A percentile compares a stretch with the other conserved stretches of the same genome.
Evolutionary conservation across 92 coral and sea anemone species (phyloP).

Genomic region (Hydrozoanthus gracilis): DNA sequence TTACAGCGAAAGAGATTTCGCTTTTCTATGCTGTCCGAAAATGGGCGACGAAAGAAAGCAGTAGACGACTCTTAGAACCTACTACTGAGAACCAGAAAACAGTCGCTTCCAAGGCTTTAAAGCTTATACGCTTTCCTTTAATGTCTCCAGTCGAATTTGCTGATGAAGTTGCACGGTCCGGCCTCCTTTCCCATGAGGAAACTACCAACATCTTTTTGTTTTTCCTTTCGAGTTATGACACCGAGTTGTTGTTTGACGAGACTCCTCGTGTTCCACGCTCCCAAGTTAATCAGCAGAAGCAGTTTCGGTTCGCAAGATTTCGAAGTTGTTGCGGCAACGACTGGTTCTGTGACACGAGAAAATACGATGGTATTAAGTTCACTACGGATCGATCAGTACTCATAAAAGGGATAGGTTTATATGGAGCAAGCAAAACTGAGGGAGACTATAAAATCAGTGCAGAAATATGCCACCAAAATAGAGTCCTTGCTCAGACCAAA

Average conservation of each 20-base stretch:
- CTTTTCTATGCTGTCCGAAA: constrained; percentile 73
- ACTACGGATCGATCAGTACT: constrained; percentile 67
- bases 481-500: constrained; percentile 71
- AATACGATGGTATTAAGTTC: constrained; percentile 80
- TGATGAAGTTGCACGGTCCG: constrained; percentile 81
- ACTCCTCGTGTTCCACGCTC: constrained; percentile 72
- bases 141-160: constrained; percentile 87
- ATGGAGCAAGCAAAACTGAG: constrained; percentile 80
- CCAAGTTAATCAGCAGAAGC: constrained; percentile 39
- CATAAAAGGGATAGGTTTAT: constrained; percentile 80
- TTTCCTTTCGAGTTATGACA: constrained; percentile 78
- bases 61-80: constrained; percentile 56
- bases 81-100: constrained; percentile 61
- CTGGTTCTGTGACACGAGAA: constrained; percentile 91
- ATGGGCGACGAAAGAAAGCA: constrained; percentile 82
- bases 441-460: constrained; percentile 74
- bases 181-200: constrained; percentile 77
- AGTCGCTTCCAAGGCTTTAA: constrained; percentile 73
- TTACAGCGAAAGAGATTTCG: constrained; percentile 68
- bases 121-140: constrained; percentile 73
- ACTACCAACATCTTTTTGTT: constrained; percentile 75
- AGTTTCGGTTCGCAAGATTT: constrained; percentile 72
- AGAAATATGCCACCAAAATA: constrained; percentile 65
- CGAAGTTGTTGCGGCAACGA: constrained; percentile 90
- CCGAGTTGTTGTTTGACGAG: constrained; percentile 68